Conservation (phyloP, 2,113 vertebrate genomes). For the Channa maculata region DNA sequence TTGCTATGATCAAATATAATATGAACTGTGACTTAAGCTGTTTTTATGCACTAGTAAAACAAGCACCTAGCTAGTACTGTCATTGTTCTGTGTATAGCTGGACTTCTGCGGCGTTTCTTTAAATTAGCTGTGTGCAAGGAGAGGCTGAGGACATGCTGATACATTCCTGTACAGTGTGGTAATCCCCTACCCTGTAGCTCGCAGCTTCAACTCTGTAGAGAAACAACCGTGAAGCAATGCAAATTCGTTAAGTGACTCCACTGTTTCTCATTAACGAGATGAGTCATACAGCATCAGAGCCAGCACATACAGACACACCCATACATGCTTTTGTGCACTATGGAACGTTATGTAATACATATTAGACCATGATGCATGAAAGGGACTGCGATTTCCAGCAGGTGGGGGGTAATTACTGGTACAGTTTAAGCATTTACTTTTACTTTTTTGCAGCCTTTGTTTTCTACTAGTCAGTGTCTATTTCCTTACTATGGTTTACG, state of each 20-base stretch:
- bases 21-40: too few relatives aligned
- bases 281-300: constrained; percentile 1
- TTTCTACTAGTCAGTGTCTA: background rate
- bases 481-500: background rate
- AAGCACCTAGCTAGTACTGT: background rate
- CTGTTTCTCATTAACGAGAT: constrained; percentile 22
- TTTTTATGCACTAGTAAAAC: background rate
- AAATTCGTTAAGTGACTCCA: background rate
- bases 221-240: constrained; percentile 7
- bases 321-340: background rate
- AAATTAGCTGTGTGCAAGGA: constrained; percentile 34
- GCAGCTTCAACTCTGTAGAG: background rate
- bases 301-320: background rate
- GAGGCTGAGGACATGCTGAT: constrained; percentile 26
- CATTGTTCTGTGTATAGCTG: background rate
- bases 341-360: constrained; percentile 18
- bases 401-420: too few relatives aligned
- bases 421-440: too few relatives aligned
- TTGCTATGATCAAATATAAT: too few relatives aligned
- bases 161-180: constrained; percentile 42
- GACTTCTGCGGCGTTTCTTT: constrained; percentile 34
- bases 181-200: constrained; percentile 36
- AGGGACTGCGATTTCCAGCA: too few relatives aligned
- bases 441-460: too few relatives aligned
- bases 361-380: too few relatives aligned